Percentiles rank a stretch among this genome's conserved stretches.
Conservation (phyloP, 1,140 invertebrate species). For the Zaprionus africanus region DNA sequence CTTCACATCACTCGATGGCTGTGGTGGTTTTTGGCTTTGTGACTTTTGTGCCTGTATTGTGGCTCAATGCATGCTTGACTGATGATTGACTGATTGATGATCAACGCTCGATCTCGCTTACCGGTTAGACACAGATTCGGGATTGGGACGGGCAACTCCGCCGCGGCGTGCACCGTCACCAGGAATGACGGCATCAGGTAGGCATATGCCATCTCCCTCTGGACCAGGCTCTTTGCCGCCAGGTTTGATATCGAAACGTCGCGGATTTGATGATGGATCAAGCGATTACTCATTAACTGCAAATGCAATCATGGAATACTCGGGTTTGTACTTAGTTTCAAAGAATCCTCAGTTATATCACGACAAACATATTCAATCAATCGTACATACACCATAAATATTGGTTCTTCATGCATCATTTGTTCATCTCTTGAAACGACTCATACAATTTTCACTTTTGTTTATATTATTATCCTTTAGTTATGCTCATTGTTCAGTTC, state of each 20-base stretch:
- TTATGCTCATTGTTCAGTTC: conserved; percentile 23
- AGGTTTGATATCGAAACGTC: conserved; percentile 91
- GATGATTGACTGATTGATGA: conserved; percentile 46
- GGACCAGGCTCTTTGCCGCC: conserved; percentile 92
- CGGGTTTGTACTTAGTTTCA: conserved; percentile 87
- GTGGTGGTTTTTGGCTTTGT: conserved; percentile 16
- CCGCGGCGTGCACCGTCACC: conserved; percentile 92
- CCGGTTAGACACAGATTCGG: conserved; percentile 90
- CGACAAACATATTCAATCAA: conserved; percentile 38
- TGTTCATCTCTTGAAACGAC: conserved; percentile 45
- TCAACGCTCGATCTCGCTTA: conserved; percentile 57
- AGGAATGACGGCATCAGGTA: conserved; percentile 86
- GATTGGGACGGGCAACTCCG: conserved; percentile 91
- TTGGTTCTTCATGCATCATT: conserved; percentile 68
- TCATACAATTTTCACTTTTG: conserved; percentile 39
- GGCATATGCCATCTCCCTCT: conserved; percentile 90
- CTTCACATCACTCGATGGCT: background rate
- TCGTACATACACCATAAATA: conserved; percentile 47
- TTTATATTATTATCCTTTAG: conserved; percentile 21
- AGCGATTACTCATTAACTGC: conserved; percentile 93
- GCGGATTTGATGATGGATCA: conserved; percentile 92
- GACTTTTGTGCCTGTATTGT: conserved; percentile 37
- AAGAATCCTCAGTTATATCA: conserved; percentile 68
- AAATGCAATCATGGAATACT: conserved; percentile 94
- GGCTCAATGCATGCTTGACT: conserved; percentile 51